These are phyloP conservation scores for Cynoglossus semilaevis DNA, from an alignment of 2,113 vertebrate species.

Conservation along the genomic window DNA sequence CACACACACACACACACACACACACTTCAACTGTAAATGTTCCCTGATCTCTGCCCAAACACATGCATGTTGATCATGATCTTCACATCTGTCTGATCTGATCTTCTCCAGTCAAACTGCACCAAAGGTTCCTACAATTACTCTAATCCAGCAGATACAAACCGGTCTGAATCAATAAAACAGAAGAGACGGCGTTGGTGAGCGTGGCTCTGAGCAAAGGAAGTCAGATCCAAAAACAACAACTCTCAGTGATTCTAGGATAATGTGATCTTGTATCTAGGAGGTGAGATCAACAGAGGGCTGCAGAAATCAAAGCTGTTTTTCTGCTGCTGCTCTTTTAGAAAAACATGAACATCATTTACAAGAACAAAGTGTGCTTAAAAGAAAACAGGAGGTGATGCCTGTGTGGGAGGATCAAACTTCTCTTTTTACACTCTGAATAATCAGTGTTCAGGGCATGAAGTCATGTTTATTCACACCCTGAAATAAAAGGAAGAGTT, in stretches of 20 bases:
- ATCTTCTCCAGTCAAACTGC: no score
- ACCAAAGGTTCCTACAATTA: conserved; percentile 24
- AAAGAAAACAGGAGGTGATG: conserved; percentile 63
- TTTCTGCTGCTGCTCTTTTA: conserved; percentile 63
- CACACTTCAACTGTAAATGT: no score
- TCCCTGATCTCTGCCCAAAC: no score
- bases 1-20: no score
- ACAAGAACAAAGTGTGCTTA: conserved; percentile 67
- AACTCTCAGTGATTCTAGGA: conserved; percentile 76
- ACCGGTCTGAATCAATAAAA: conserved; percentile 78
- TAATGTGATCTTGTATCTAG: conserved; percentile 73
- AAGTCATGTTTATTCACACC: conserved; percentile 55
- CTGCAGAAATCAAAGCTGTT: conserved; percentile 76
- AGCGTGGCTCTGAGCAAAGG: conserved; percentile 81
- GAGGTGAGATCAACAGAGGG: conserved; percentile 77
- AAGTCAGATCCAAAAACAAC: conserved; percentile 77
- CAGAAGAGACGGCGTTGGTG: conserved; percentile 78
- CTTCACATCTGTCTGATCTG: no score
- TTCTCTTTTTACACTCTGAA: conserved; percentile 54
- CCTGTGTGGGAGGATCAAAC: conserved; percentile 63
- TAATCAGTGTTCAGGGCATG: conserved; percentile 55
- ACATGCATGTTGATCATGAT: no score
- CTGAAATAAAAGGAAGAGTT: no score
- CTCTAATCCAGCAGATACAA: conserved; percentile 71
- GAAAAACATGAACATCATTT: conserved; percentile 68